These are phyloP conservation scores for Saxidomus purpurata DNA, from an alignment of 1,140 invertebrate genomes.

Conservation along the genomic window DNA sequence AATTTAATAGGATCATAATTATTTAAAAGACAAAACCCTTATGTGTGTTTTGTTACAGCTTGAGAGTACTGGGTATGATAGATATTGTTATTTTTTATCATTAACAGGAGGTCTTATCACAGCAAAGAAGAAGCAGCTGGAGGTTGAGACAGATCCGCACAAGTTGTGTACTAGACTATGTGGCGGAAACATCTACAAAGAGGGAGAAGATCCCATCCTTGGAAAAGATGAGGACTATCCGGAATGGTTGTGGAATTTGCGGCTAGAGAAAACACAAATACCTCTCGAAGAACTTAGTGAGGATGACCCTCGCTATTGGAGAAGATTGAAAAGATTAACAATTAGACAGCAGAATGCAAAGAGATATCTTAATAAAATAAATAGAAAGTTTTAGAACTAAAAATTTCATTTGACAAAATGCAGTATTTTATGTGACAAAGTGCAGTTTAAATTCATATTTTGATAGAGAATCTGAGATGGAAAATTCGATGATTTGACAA, in stretches of 20 bases:
- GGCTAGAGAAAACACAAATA: constrained; percentile 88
- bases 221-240: constrained; percentile 96
- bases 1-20: too few relatives aligned
- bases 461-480: too few relatives aligned
- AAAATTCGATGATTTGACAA: too few relatives aligned
- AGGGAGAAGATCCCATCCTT: constrained; percentile 93
- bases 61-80: too few relatives aligned
- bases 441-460: too few relatives aligned
- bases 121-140: constrained; percentile 69
- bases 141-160: constrained; percentile 94
- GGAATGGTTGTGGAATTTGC: constrained; percentile 95
- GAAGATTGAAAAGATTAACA: constrained; percentile 78
- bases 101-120: background rate
- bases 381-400: too few relatives aligned
- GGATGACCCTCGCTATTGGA: constrained; percentile 94
- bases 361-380: constrained; percentile 41
- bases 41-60: too few relatives aligned
- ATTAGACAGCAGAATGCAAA: constrained; percentile 60
- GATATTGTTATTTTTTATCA: too few relatives aligned
- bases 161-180: constrained; percentile 94
- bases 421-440: too few relatives aligned
- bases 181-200: constrained; percentile 93
- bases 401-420: too few relatives aligned
- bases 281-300: constrained; percentile 93
- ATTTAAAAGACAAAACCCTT: too few relatives aligned